Evolutionary conservation across 2,113 vertebrate species (phyloP).

Genomic region (Tupaia tana): DNA sequence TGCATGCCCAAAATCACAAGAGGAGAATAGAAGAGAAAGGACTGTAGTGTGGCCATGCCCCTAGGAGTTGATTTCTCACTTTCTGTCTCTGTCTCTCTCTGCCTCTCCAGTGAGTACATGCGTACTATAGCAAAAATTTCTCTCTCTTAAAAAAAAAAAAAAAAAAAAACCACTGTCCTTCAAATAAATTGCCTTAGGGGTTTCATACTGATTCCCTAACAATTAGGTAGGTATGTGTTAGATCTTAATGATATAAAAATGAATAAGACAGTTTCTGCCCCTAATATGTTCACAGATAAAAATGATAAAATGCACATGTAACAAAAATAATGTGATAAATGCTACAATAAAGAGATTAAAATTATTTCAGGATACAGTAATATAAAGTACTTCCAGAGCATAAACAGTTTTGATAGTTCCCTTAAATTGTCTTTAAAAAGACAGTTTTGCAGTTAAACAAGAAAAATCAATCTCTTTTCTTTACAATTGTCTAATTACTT

Average conservation of each 20-base stretch:
- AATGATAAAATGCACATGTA: neutral
- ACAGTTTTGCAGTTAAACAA: neutral
- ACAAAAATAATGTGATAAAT: neutral
- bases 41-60: too few species aligned
- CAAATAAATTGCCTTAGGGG: neutral
- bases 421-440: neutral
- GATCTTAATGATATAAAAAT: neutral
- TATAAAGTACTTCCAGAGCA: neutral
- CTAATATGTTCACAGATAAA: slow-evolving; percentile 18
- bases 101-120: too few species aligned
- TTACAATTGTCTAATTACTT: slow-evolving; percentile 1
- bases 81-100: too few species aligned
- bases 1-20: too few species aligned
- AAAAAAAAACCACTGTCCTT: slow-evolving; percentile 32
- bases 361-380: neutral
- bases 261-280: slow-evolving; percentile 21
- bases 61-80: too few species aligned
- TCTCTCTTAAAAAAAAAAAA: too few species aligned
- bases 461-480: slow-evolving; percentile 40
- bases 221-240: neutral
- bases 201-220: slow-evolving; percentile 16
- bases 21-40: too few species aligned
- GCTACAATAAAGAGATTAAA: slow-evolving; percentile 1
- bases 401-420: neutral
- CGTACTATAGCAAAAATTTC: too few species aligned